Base-by-base conservation (phyloP, 2,113 vertebrate species). In the Larimichthys polyactis region DNA sequence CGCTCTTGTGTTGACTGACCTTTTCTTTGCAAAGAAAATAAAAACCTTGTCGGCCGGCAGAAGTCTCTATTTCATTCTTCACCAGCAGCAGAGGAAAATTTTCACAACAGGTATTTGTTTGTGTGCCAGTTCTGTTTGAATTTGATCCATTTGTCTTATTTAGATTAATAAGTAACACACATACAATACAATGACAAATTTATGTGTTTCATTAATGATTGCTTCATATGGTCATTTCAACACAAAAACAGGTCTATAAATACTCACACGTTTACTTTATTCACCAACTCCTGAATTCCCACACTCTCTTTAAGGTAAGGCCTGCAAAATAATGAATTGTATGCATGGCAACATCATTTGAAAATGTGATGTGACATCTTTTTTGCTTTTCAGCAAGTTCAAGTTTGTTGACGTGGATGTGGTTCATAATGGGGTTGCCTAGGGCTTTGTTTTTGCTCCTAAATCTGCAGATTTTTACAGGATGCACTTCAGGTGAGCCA, bases 401-500 rank as follows among this genome's bases (percentile, higher is more conserved):
- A 27, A 27, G 10, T 60, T 66, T 29, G 40, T 40, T 72, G 48
- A 24, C 1, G 16, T 58, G 17, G 58, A 59, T 60, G 49, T 17
- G 63, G 24, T 51, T 51, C 36, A 81, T 24, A 3, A 90, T 90
- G 89, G 59, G 3, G 48, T 6, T 3, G 1, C 20, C 22, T 11
- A 12, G 19, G 27, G 12, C 24, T 11, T 40, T 89, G 1, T 20
- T 79, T 0, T 67, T 78, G 22, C 20, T 82, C 24, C 17, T 88
- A 15, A 52, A 89, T 71, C 10, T 89, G 10, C 66, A 74, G 32
- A 72, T 83, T 73, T 54, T 66, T 22, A 80, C 68, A 20, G 32
- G 64, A 81, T 27, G 0, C 1, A 65, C 58, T 36, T 81, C 80
- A 87, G 91, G 91, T 93, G 85, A 78, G 52, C 2, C 1, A 2